Evolutionary conservation across 2,797 vertebrate genomes (phyloP).

Genomic region (Chelon auratus): DNA sequence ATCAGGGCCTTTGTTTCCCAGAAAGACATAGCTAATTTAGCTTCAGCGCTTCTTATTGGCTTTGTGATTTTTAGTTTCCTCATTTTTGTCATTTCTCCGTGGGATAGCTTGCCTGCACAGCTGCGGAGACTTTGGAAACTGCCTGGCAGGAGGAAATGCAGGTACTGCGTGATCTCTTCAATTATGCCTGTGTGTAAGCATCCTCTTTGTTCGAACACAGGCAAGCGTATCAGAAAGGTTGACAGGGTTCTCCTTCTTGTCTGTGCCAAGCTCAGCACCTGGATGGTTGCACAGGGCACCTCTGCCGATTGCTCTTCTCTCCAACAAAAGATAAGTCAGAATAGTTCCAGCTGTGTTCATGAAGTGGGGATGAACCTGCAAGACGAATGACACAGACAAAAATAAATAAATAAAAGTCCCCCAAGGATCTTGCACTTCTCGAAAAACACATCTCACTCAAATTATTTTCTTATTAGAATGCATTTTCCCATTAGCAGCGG

Average conservation of each 20-base stretch:
- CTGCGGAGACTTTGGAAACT: constrained; percentile 76
- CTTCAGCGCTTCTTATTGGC: constrained; percentile 69
- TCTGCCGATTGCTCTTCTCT: constrained; percentile 58
- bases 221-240: constrained; percentile 74
- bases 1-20: constrained; percentile 77
- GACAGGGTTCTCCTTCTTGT: constrained; percentile 71
- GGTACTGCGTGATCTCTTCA: constrained; percentile 76
- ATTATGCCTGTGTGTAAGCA: constrained; percentile 74
- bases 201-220: constrained; percentile 72
- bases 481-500: constrained; percentile 48
- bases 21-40: constrained; percentile 80
- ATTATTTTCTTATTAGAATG: constrained; percentile 57
- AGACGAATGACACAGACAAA: constrained; percentile 38
- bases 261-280: constrained; percentile 75
- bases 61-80: constrained; percentile 74
- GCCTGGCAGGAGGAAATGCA: constrained; percentile 71
- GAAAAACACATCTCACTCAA: constrained; percentile 60
- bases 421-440: constrained; percentile 51
- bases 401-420: constrained; percentile 47
- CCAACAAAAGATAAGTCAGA: constrained; percentile 68
- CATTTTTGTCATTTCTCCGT: constrained; percentile 73
- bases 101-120: constrained; percentile 74
- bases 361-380: constrained; percentile 53
- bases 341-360: constrained; percentile 64
- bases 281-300: constrained; percentile 74